A percentile compares a stretch with the other conserved stretches of the same genome.
Evolutionary conservation across 2,113 vertebrate species (phyloP).

Genomic region (Austrofundulus limnaeus): DNA sequence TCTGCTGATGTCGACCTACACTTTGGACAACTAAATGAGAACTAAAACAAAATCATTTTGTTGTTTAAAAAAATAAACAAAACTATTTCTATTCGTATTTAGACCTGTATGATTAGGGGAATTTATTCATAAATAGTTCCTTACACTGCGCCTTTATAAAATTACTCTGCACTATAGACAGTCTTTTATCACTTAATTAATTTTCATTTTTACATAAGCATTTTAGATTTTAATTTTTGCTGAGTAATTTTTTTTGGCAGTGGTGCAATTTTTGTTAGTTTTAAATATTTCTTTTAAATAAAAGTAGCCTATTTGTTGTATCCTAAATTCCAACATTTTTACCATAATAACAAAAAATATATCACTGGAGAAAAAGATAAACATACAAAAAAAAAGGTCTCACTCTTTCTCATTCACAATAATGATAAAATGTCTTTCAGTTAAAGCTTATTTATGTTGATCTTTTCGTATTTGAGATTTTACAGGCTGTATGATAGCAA

Average conservation of each 20-base stretch:
- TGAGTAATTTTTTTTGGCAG: background rate
- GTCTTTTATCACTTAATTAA: no score
- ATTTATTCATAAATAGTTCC: no score
- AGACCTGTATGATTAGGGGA: no score
- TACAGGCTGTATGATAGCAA: constrained; percentile 62
- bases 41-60: no score
- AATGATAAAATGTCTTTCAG: constrained; percentile 36
- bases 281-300: background rate
- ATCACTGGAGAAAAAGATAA: constrained; percentile 21
- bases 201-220: background rate
- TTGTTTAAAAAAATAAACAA: no score
- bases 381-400: background rate
- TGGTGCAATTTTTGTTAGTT: background rate
- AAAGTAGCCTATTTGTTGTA: no score
- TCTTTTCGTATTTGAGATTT: constrained; percentile 42
- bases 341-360: constrained; percentile 38
- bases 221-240: background rate
- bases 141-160: no score
- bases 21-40: background rate
- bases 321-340: no score
- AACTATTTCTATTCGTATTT: no score
- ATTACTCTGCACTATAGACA: no score
- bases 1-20: background rate
- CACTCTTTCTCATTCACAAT: no score
- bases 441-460: constrained; percentile 61